Evolutionary conservation across 2,888 invertebrate genomes (phyloP).

Genomic region (Campaea margaritaria): DNA sequence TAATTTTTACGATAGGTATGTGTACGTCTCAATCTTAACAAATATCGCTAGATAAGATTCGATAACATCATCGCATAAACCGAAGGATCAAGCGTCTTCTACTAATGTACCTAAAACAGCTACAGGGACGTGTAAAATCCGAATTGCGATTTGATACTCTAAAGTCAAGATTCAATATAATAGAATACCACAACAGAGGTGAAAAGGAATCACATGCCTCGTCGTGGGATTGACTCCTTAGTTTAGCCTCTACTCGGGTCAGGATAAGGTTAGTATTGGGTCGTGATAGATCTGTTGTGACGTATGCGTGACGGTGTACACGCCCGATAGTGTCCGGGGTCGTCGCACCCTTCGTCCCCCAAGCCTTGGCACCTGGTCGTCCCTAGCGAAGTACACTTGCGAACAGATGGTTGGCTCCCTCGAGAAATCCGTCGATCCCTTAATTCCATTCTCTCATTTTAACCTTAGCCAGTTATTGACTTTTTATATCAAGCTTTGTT

Average conservation of each 20-base stretch:
- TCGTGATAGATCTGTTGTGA: constrained; percentile 47
- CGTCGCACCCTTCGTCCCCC: constrained; percentile 78
- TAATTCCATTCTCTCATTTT: constrained; percentile 28
- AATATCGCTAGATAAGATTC: constrained; percentile 12
- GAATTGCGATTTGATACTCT: no score
- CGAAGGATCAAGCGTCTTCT: background rate
- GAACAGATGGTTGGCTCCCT: constrained; percentile 73
- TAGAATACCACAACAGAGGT: background rate
- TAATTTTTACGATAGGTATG: constrained; percentile 3
- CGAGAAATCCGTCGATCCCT: constrained; percentile 56
- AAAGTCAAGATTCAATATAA: no score
- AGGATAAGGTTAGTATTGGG: constrained; percentile 26
- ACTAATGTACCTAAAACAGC: no score
- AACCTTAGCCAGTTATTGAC: constrained; percentile 1
- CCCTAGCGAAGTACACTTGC: constrained; percentile 63
- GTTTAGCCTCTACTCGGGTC: constrained; percentile 1
- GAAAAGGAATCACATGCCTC: background rate
- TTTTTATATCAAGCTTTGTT: background rate
- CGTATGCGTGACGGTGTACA: constrained; percentile 65
- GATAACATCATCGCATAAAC: constrained; percentile 8
- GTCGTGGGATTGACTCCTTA: background rate
- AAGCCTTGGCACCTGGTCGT: constrained; percentile 78
- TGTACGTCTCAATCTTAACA: constrained; percentile 5
- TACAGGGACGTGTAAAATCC: no score
- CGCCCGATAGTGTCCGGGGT: constrained; percentile 73